Conservation (phyloP, 92 coral and sea anemone genomes). For the Palythoa grandiflora region DNA sequence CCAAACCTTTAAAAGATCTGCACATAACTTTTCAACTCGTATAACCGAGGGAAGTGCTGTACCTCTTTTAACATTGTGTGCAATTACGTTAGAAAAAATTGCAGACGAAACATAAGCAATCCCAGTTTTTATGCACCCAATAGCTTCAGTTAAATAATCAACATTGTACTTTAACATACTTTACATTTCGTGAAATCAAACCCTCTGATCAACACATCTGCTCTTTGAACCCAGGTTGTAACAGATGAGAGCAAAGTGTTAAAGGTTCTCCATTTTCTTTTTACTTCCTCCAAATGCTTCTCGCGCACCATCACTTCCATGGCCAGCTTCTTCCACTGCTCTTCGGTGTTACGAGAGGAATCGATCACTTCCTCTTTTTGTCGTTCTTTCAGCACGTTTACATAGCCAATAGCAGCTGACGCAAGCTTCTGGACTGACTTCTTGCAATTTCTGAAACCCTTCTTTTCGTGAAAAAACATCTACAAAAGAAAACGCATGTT, state of each 20-base stretch:
- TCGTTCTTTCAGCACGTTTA: conserved; percentile 58
- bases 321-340: conserved; percentile 62
- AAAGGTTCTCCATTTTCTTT: conserved; percentile 85
- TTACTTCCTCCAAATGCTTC: conserved; percentile 77
- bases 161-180: conserved; percentile 52
- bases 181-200: conserved; percentile 85
- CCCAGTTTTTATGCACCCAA: no score
- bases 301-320: conserved; percentile 64
- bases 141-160: no score
- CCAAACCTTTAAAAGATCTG: no score
- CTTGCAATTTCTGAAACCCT: conserved; percentile 76
- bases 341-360: conserved; percentile 70
- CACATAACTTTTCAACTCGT: no score
- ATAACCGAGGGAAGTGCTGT: no score
- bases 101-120: no score
- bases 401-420: conserved; percentile 67
- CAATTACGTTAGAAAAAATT: no score
- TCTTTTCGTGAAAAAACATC: conserved; percentile 90
- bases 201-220: conserved; percentile 83
- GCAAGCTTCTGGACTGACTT: conserved; percentile 74
- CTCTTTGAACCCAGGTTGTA: conserved; percentile 82
- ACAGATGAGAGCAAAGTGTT: conserved; percentile 69
- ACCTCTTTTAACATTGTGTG: no score
- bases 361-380: conserved; percentile 68
- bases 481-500: conserved; percentile 26